Conservation (phyloP, 1,140 invertebrate species). For the Lordiphosa collinella region DNA sequence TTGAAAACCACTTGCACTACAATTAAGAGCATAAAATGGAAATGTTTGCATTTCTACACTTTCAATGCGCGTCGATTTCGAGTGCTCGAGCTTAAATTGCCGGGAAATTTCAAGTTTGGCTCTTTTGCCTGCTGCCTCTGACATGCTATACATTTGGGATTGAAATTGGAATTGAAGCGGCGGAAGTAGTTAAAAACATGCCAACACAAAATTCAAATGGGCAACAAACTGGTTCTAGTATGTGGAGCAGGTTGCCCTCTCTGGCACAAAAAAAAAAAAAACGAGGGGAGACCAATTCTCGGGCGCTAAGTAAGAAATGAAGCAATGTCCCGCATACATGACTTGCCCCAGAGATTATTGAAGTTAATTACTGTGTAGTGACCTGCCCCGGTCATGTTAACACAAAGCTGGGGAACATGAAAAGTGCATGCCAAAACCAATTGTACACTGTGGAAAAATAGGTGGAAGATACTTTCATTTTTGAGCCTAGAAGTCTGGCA, state of each 20-base stretch:
- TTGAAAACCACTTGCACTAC: slow-evolving; percentile 71
- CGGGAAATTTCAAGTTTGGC: slow-evolving; percentile 53
- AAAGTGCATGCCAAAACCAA: slow-evolving; percentile 20
- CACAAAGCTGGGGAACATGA: slow-evolving; percentile 26
- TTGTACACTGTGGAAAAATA: background rate
- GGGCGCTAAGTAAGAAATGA: slow-evolving; percentile 2
- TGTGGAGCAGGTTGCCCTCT: slow-evolving; percentile 21
- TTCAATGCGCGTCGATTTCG: slow-evolving; percentile 28
- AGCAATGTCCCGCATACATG: slow-evolving; percentile 25
- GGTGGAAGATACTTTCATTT: background rate
- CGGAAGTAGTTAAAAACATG: slow-evolving; percentile 46
- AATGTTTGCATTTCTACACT: slow-evolving; percentile 61
- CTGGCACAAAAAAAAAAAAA: too few relatives aligned
- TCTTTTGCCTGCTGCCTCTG: slow-evolving; percentile 21
- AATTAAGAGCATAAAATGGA: slow-evolving; percentile 69
- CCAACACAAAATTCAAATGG: slow-evolving; percentile 37
- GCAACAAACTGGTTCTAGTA: slow-evolving; percentile 9
- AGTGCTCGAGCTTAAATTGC: slow-evolving; percentile 38
- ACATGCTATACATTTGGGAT: slow-evolving; percentile 30
- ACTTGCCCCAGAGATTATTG: slow-evolving; percentile 21
- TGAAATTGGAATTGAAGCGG: slow-evolving; percentile 19
- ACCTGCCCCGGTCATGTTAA: background rate
- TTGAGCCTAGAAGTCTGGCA: too few relatives aligned
- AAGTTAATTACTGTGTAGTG: slow-evolving; percentile 28
- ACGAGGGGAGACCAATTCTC: background rate